These are phyloP conservation scores for Sarcophaga carnaria DNA, from an alignment of 2,888 invertebrate genomes.

Conservation along the genomic window DNA sequence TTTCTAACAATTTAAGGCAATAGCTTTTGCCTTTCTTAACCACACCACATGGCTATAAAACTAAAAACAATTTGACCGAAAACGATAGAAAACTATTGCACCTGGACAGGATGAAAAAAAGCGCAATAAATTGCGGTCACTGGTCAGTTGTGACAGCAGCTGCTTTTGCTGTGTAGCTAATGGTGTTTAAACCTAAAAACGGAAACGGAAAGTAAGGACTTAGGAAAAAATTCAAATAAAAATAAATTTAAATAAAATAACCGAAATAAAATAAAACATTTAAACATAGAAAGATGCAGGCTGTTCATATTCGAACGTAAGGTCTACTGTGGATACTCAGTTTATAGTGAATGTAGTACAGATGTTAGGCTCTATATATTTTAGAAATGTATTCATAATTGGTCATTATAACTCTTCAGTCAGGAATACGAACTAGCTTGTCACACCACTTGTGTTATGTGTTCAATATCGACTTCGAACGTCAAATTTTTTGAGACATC, in stretches of 20 bases:
- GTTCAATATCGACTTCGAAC: no score
- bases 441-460: no score
- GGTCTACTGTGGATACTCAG: no score
- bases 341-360: no score
- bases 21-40: slow-evolving; percentile 16
- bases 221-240: not conserved
- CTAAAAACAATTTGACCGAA: not conserved
- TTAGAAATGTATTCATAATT: no score
- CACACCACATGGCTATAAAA: not conserved
- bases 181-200: slow-evolving; percentile 44
- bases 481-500: no score
- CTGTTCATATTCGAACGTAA: no score
- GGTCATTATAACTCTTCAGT: no score
- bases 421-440: no score
- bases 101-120: slow-evolving; percentile 24
- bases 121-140: slow-evolving; percentile 55
- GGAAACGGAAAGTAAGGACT: slow-evolving; percentile 1
- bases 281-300: no score
- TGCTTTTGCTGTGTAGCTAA: slow-evolving; percentile 2
- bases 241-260: not conserved
- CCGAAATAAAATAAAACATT: not conserved
- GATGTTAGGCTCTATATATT: no score
- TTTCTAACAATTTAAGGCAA: not conserved
- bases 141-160: slow-evolving; percentile 26
- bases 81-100: slow-evolving; percentile 11